phyloP scores from a whole-genome alignment of 92 coral and sea anemone genomes.

The Bergia sp. region DNA sequence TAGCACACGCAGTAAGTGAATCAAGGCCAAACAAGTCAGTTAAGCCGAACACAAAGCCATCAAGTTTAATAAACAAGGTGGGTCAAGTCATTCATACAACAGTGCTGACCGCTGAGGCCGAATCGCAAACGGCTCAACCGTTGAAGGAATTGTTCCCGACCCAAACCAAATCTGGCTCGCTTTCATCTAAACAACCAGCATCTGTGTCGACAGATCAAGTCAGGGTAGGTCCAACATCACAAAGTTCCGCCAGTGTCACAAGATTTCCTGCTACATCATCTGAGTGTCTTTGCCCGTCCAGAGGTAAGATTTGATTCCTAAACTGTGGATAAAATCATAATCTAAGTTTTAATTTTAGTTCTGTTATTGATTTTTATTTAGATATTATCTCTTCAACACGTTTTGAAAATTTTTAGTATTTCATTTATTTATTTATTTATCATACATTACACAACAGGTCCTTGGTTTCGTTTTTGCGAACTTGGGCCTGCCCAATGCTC shows the following conservation, averaged over 20 bases:
- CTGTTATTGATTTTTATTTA: too few species aligned
- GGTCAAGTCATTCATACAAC: constrained; percentile 16
- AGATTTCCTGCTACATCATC: constrained; percentile 4
- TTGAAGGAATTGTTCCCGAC: background rate
- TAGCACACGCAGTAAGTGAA: background rate
- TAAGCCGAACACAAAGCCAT: background rate
- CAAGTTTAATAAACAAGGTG: background rate
- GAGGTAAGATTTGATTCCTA: background rate
- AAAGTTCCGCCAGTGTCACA: background rate
- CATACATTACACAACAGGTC: too few species aligned
- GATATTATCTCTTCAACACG: too few species aligned
- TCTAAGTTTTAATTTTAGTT: too few species aligned
- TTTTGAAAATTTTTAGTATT: too few species aligned
- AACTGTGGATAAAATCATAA: too few species aligned
- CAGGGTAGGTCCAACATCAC: background rate
- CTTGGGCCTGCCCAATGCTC: too few species aligned
- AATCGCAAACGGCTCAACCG: constrained; percentile 10
- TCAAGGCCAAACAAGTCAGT: background rate
- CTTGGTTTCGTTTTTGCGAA: too few species aligned
- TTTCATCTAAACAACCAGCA: background rate
- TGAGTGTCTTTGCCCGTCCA: constrained; percentile 39
- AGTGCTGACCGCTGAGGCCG: constrained; percentile 36
- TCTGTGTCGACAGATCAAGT: background rate
- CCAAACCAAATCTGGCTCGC: background rate
- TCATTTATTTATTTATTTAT: too few species aligned